Percentiles rank a stretch among this genome's conserved stretches.
These are phyloP conservation scores for Pentalonia nigronervosa DNA, from an alignment of 1,140 invertebrate genomes.

Conservation along the genomic window DNA sequence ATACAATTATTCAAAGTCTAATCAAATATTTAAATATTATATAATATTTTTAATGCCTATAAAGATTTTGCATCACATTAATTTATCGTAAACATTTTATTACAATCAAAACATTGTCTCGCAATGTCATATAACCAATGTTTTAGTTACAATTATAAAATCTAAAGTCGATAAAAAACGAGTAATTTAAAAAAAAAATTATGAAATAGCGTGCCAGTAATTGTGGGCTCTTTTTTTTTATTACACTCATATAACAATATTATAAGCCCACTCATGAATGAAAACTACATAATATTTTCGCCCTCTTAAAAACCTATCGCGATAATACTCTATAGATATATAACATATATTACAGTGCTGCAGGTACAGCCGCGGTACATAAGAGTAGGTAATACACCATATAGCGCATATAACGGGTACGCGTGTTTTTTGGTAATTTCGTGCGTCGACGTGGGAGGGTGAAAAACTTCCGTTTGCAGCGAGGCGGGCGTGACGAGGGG, in stretches of 20 bases:
- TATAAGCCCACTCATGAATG: conserved; percentile 15
- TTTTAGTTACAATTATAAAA: conserved; percentile 1
- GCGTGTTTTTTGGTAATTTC: conserved; percentile 47
- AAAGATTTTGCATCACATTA: neutral
- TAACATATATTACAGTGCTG: neutral
- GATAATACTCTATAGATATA: neutral
- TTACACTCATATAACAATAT: neutral
- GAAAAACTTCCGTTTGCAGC: neutral
- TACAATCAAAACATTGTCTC: neutral
- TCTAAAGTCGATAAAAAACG: conserved; percentile 4
- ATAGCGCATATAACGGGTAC: neutral
- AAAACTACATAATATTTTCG: conserved; percentile 34
- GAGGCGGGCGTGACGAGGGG: neutral
- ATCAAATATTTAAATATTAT: neutral
- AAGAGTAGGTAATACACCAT: neutral
- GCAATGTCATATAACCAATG: neutral
- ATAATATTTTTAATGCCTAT: neutral
- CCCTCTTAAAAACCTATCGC: conserved; percentile 41
- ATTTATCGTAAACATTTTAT: neutral
- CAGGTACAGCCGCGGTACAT: neutral
- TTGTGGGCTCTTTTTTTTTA: neutral
- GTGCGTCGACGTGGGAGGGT: neutral
- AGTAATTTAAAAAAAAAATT: neutral
- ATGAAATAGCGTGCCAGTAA: conserved; percentile 12
- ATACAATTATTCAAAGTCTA: neutral